phyloP scores from a whole-genome alignment of 2,113 vertebrate species.

The Orthonyx spaldingii region DNA sequence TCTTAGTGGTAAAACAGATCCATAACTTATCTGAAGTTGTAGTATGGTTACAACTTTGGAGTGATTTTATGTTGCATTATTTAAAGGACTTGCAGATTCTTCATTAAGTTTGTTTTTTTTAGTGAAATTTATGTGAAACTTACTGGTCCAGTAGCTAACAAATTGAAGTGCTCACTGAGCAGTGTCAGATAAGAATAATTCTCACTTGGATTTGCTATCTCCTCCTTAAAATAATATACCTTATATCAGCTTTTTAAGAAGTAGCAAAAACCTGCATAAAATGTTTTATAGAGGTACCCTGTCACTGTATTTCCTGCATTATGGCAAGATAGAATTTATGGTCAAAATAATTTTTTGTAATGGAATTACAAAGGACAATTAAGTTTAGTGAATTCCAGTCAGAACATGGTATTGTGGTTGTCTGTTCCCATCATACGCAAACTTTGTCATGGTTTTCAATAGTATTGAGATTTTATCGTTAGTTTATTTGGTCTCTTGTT shows the following conservation, averaged over 20 bases:
- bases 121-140: neutral
- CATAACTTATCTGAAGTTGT: neutral
- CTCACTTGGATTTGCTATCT: neutral
- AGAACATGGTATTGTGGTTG: neutral
- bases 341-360: neutral
- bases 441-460: neutral
- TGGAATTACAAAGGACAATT: neutral
- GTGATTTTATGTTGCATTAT: slow-evolving; percentile 64
- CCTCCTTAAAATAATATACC: neutral
- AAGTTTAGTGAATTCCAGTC: neutral
- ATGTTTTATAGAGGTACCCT: neutral
- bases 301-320: neutral
- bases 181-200: neutral
- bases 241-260: neutral
- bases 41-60: neutral
- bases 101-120: neutral
- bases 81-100: slow-evolving; percentile 52
- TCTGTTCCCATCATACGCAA: neutral
- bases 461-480: neutral
- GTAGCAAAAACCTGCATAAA: neutral
- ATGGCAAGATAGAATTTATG: neutral
- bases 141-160: neutral
- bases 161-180: neutral
- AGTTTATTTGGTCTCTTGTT: neutral
- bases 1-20: neutral